A percentile compares a stretch with the other conserved stretches of the same genome.
Conservation (phyloP, 2,113 vertebrate genomes). For the Regulus satrapa region DNA sequence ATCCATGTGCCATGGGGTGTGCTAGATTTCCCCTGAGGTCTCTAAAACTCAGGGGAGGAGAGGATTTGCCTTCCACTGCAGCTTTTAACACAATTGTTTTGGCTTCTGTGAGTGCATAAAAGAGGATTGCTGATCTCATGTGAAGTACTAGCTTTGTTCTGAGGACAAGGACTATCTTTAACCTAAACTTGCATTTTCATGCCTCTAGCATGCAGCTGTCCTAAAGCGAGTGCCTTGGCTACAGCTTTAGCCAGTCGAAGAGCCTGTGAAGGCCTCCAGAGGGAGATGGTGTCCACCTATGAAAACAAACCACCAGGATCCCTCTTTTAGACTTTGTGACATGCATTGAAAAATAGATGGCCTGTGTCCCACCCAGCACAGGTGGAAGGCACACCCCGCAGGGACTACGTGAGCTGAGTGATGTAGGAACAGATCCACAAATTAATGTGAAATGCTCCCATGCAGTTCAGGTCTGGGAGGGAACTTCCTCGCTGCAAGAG, state of each 20-base stretch:
- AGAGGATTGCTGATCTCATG: neutral
- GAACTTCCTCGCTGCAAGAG: neutral
- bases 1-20: neutral
- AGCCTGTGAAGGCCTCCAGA: constrained; percentile 47
- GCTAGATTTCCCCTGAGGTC: neutral
- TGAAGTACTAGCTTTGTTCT: neutral
- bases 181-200: neutral
- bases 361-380: neutral
- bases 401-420: neutral
- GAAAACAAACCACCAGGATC: neutral
- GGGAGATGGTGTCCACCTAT: constrained; percentile 52
- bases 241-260: neutral
- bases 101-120: neutral
- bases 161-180: neutral
- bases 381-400: neutral
- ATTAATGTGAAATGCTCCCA: neutral
- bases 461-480: neutral
- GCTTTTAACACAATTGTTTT: neutral
- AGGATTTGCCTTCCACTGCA: neutral
- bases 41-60: neutral
- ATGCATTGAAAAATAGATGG: neutral
- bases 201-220: neutral
- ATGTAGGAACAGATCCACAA: neutral
- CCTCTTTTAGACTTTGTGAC: neutral
- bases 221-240: neutral